Percentiles rank a stretch among this genome's conserved stretches.
Conservation (phyloP, 2,888 invertebrate species). For the Celastrina argiolus region DNA sequence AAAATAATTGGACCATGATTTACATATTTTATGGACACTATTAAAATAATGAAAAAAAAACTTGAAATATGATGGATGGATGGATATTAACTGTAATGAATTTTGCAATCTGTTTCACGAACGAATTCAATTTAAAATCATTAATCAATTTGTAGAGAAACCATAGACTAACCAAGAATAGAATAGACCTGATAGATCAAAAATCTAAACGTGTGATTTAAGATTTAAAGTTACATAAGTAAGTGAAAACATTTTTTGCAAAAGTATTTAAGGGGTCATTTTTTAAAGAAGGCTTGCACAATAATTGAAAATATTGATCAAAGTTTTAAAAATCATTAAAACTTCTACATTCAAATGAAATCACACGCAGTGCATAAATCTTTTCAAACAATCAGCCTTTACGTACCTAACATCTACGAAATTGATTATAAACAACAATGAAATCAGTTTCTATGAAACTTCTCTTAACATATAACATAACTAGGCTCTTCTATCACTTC, state of each 20-base stretch:
- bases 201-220: too few relatives aligned
- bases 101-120: neutral
- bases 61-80: slow-evolving; percentile 11
- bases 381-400: slow-evolving; percentile 56
- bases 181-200: neutral
- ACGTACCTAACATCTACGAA: slow-evolving; percentile 71
- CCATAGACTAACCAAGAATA: neutral
- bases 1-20: slow-evolving; percentile 52
- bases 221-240: too few relatives aligned
- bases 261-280: too few relatives aligned
- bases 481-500: slow-evolving; percentile 75
- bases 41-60: slow-evolving; percentile 1
- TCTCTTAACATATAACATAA: slow-evolving; percentile 65
- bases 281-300: neutral
- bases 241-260: too few relatives aligned
- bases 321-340: neutral
- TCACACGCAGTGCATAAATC: slow-evolving; percentile 19
- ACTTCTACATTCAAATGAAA: neutral
- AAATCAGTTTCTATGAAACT: slow-evolving; percentile 75
- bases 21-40: slow-evolving; percentile 31
- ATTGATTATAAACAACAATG: slow-evolving; percentile 69
- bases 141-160: slow-evolving; percentile 4
- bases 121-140: slow-evolving; percentile 13
- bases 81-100: neutral
- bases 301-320: neutral